These are phyloP conservation scores for Ptychadena robeensis DNA, from an alignment of 2,797 vertebrate species.

Conservation along the genomic window DNA sequence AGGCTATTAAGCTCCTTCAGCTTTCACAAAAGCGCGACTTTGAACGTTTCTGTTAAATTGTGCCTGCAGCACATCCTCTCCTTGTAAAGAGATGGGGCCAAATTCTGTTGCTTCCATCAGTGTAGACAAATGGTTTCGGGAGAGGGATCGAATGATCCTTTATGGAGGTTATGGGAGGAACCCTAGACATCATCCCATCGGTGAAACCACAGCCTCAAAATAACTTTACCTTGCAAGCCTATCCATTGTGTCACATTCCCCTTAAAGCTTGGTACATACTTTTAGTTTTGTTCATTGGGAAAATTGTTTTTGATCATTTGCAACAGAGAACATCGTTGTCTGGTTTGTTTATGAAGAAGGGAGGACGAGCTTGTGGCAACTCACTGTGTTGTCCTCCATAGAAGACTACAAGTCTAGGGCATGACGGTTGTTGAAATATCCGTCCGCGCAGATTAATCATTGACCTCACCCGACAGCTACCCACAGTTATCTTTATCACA, in stretches of 20 bases:
- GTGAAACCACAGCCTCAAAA: neutral
- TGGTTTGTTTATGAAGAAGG: no score
- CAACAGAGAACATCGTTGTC: no score
- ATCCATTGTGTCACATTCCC: neutral
- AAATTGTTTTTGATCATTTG: no score
- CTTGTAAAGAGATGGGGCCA: neutral
- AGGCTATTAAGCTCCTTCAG: constrained; percentile 7
- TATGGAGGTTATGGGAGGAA: neutral
- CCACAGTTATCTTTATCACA: no score
- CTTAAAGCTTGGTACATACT: no score
- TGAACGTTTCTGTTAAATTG: constrained; percentile 22
- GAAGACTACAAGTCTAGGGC: no score
- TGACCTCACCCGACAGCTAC: no score
- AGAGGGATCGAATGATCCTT: neutral
- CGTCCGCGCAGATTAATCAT: no score
- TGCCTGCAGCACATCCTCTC: constrained; percentile 36
- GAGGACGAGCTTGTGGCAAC: no score
- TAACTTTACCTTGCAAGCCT: neutral
- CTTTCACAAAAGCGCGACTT: constrained; percentile 13
- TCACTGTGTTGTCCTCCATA: no score
- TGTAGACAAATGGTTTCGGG: neutral
- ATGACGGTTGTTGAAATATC: no score
- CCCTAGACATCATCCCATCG: neutral
- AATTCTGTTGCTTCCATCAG: neutral
- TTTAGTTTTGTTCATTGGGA: no score